These are phyloP conservation scores for Sibirionetta formosa DNA, from an alignment of 2,797 vertebrate species.

Conservation along the genomic window DNA sequence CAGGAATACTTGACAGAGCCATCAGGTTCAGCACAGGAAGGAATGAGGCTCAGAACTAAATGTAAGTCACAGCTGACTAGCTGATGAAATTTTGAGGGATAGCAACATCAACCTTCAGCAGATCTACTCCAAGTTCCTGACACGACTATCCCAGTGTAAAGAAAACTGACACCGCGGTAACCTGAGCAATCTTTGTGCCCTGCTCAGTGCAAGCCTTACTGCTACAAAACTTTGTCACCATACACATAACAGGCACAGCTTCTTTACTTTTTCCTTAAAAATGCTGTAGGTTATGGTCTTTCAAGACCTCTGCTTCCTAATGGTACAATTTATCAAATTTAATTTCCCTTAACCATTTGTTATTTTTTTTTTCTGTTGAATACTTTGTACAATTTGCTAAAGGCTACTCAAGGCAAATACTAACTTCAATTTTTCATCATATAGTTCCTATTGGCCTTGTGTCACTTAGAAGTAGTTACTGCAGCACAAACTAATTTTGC, in stretches of 20 bases:
- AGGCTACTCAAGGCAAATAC: slow-evolving; percentile 31
- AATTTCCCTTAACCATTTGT: slow-evolving; percentile 58
- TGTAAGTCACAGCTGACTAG: neutral
- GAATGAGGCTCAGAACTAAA: slow-evolving; percentile 15
- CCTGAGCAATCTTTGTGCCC: neutral
- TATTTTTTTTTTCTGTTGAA: slow-evolving; percentile 21
- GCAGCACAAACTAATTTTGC: slow-evolving; percentile 5
- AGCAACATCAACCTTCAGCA: slow-evolving; percentile 22
- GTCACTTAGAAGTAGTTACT: slow-evolving; percentile 38
- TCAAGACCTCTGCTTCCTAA: slow-evolving; percentile 17
- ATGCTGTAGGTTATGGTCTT: neutral
- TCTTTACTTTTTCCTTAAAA: neutral
- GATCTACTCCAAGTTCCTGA: neutral
- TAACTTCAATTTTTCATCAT: slow-evolving; percentile 16
- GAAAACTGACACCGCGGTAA: neutral
- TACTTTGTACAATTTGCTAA: slow-evolving; percentile 57
- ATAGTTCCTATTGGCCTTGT: neutral
- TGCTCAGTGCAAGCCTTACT: neutral
- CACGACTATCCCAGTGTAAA: neutral
- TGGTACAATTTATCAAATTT: neutral
- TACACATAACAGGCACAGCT: neutral
- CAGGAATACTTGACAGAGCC: slow-evolving; percentile 30
- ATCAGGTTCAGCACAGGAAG: slow-evolving; percentile 7
- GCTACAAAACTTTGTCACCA: neutral
- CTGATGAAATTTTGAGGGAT: slow-evolving; percentile 26